Base-by-base conservation (phyloP, 1,140 invertebrate genomes). In the Leucophenga varia region DNA sequence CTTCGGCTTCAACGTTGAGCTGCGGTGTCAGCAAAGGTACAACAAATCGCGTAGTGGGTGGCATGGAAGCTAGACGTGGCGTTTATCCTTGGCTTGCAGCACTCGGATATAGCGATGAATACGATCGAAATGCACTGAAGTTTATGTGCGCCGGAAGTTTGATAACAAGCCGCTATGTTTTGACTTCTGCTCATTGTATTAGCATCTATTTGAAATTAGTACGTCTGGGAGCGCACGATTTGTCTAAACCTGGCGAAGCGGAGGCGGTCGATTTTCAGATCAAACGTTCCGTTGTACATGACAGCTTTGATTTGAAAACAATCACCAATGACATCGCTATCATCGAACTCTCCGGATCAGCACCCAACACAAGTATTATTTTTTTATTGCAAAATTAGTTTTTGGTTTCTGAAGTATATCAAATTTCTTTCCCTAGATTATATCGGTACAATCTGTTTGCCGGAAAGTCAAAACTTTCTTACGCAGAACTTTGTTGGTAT, bases 141-240 rank as follows among this genome's bases (percentile, higher is more conserved):
- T 89, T 84, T 79, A 71, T 84, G n/a, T 95, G 92, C 71, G 91
- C 88, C 0, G 91, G 87, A n/a, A 84, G 86, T 20, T 77, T 95
- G 1, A 81, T 95, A 36, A 85, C 84, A 10, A 56, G 78, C 0
- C 75, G 79, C 8, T 90, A 91, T 67, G 79, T 93, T 1, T 52
- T 95, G 3, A 93, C 91, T 1, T 91, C 91, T 4, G 89, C 82
- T 0, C 92, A 94, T 70, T 95, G 91, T 73, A 85, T 94, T 12
- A 71, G 53, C 49, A 18, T 55, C 2, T 38, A 41, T 34, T 17
- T 73, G 31, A 50, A 41, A 0, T 20, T 65, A 48, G 59, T 69
- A 5, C 49, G 68, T 6, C 59, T 91, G 0, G 89, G 90, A 2
- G 89, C 90, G 37, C 79, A 89, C 52, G 81, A 90, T 71, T 59